Evolutionary conservation across 2,888 invertebrate species (phyloP).

Genomic region (Idaea dimidiata): DNA sequence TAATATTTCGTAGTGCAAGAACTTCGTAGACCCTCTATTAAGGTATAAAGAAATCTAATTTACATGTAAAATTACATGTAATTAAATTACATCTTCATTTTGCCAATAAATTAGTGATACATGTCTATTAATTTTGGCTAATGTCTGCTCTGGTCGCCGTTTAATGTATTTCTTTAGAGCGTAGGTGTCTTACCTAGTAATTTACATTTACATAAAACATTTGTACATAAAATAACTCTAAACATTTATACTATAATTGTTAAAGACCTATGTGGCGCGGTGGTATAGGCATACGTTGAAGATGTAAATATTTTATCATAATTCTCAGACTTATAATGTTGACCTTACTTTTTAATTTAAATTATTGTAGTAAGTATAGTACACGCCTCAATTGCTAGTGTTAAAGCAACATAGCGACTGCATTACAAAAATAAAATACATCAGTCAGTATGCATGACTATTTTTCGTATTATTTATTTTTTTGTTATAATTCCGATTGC

Average conservation of each 20-base stretch:
- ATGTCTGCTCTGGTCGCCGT: background rate
- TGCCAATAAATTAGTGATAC: background rate
- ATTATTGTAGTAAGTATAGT: too few species aligned
- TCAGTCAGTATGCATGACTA: too few species aligned
- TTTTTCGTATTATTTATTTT: too few species aligned
- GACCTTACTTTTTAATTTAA: too few species aligned
- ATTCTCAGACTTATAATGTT: too few species aligned
- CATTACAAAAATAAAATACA: too few species aligned
- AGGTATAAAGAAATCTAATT: conserved; percentile 8
- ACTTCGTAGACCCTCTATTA: conserved; percentile 17
- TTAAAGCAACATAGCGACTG: too few species aligned
- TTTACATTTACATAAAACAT: background rate
- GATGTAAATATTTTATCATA: too few species aligned
- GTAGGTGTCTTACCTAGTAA: background rate
- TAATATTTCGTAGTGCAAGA: background rate
- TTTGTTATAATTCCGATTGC: background rate
- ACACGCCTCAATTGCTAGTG: too few species aligned
- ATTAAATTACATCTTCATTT: background rate
- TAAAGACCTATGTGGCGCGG: too few species aligned
- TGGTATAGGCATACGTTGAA: too few species aligned
- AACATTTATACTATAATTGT: too few species aligned
- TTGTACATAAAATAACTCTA: background rate
- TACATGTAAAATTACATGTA: background rate
- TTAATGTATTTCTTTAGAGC: background rate
- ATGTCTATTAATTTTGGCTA: background rate